These are phyloP conservation scores for Phylloscopus whistleri DNA, from an alignment of 2,113 vertebrate species.

Conservation along the genomic window DNA sequence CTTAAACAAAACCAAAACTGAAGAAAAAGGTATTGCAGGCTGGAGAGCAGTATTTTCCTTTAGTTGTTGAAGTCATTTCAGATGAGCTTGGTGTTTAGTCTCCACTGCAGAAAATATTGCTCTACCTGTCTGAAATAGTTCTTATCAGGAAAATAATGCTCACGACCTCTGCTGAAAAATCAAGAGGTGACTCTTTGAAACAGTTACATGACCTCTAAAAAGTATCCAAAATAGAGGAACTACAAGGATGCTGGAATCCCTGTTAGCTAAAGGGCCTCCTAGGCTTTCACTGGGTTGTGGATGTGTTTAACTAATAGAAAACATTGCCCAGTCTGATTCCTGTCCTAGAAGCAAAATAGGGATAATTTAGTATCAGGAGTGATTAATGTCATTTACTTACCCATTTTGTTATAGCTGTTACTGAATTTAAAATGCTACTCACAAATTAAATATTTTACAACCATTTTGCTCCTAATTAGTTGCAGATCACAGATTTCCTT, in stretches of 20 bases:
- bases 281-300: slow-evolving; percentile 45
- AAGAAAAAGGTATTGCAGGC: background rate
- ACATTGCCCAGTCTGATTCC: slow-evolving; percentile 29
- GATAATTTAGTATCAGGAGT: slow-evolving; percentile 67
- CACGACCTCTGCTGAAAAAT: slow-evolving; percentile 19
- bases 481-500: slow-evolving; percentile 70
- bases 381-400: slow-evolving; percentile 66
- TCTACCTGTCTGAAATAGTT: slow-evolving; percentile 16
- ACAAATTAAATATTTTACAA: slow-evolving; percentile 70
- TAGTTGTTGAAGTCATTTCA: slow-evolving; percentile 21
- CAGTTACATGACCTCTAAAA: background rate
- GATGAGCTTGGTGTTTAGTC: slow-evolving; percentile 7
- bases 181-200: slow-evolving; percentile 28
- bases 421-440: slow-evolving; percentile 63
- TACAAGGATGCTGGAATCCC: slow-evolving; percentile 10
- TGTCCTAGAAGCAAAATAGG: slow-evolving; percentile 52
- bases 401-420: slow-evolving; percentile 59
- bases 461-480: slow-evolving; percentile 69
- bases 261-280: slow-evolving; percentile 38
- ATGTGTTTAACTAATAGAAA: slow-evolving; percentile 60
- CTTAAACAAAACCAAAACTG: background rate
- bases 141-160: slow-evolving; percentile 8
- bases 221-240: slow-evolving; percentile 30
- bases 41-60: background rate
- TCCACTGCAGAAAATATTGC: background rate